phyloP scores from a whole-genome alignment of 2,797 vertebrate genomes.

The Eulemur rubriventer region DNA sequence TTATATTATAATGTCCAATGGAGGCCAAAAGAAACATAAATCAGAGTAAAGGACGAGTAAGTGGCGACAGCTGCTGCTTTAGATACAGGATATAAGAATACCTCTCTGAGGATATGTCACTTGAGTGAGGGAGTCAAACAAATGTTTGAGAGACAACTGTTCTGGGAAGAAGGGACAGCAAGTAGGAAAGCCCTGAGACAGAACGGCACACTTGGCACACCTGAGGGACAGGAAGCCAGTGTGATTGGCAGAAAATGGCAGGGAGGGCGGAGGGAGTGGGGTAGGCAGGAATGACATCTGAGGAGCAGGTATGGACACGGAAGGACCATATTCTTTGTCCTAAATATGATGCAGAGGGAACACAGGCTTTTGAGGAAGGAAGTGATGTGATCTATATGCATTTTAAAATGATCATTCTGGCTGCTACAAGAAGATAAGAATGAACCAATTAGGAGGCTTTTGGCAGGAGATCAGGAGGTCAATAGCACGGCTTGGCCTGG shows the following conservation, averaged over 20 bases:
- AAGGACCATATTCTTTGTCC: background rate
- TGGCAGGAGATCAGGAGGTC: background rate
- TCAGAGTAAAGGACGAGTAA: background rate
- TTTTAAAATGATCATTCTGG: background rate
- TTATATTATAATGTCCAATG: background rate
- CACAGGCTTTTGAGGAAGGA: background rate
- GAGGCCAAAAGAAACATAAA: background rate
- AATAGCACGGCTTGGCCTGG: background rate
- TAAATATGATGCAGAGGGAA: background rate
- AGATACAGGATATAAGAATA: background rate
- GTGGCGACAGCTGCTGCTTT: background rate
- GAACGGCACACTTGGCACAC: background rate
- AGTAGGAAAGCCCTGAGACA: background rate
- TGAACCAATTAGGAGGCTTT: background rate
- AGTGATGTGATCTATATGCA: background rate
- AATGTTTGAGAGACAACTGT: background rate
- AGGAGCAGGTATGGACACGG: background rate
- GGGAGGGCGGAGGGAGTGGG: background rate
- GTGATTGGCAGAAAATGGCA: background rate
- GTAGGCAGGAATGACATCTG: background rate
- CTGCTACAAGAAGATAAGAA: background rate
- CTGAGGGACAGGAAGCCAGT: background rate
- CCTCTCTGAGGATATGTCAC: background rate
- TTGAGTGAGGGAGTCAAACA: background rate
- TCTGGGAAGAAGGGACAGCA: background rate